Evolutionary conservation across 2,113 vertebrate genomes (phyloP).

Genomic region (Arenaria interpres): DNA sequence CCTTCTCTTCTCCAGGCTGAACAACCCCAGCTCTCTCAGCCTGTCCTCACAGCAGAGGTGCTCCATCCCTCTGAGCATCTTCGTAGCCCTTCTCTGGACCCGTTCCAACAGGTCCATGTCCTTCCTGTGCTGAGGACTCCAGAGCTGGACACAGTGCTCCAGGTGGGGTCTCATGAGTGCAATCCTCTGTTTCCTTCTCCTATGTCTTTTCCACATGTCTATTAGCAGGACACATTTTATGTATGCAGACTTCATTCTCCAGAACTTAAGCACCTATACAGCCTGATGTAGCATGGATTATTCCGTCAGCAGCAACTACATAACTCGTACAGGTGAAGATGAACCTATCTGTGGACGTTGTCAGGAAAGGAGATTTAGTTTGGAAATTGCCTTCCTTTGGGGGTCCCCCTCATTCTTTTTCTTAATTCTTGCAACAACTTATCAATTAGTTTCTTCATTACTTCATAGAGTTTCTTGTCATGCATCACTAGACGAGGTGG

Average conservation of each 20-base stretch:
- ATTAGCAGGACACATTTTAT: background rate
- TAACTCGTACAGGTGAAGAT: background rate
- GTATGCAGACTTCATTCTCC: background rate
- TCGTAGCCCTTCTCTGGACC: too few relatives aligned
- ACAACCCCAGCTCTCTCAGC: too few relatives aligned
- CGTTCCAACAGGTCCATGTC: too few relatives aligned
- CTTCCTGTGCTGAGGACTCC: too few relatives aligned
- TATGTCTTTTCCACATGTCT: background rate
- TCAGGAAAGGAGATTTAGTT: background rate
- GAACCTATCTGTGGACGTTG: background rate
- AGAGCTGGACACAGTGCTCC: too few relatives aligned
- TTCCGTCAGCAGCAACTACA: background rate
- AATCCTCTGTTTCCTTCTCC: background rate
- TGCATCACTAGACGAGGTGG: background rate
- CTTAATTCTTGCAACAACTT: background rate
- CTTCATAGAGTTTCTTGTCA: background rate
- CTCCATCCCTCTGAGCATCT: too few relatives aligned
- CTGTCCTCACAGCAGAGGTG: too few relatives aligned
- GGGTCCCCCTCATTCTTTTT: background rate
- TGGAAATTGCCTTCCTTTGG: background rate
- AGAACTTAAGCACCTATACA: background rate
- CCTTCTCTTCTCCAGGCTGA: too few relatives aligned
- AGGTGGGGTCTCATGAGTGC: too few relatives aligned
- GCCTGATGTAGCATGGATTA: background rate
- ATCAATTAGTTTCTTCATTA: background rate